A percentile compares a stretch with the other conserved stretches of the same genome.
These are phyloP conservation scores for Neostethus bicornis DNA, from an alignment of 2,797 vertebrate species.

Conservation along the genomic window DNA sequence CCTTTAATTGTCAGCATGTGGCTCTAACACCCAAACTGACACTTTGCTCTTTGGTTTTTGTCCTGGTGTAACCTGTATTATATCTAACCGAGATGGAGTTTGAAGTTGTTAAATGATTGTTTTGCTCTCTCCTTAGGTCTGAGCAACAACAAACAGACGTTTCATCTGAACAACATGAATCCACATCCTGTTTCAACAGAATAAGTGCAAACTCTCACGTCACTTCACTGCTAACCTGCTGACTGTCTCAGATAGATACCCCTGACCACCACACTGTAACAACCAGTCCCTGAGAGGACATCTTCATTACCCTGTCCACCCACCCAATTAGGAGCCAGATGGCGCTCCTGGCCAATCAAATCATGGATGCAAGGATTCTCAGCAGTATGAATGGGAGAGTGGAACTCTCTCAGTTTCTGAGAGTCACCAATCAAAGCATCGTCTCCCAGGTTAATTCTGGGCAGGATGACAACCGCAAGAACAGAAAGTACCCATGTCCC, in stretches of 20 bases:
- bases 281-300: conserved; percentile 86
- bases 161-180: conserved; percentile 63
- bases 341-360: conserved; percentile 95
- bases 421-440: conserved; percentile 92
- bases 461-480: conserved; percentile 94
- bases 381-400: conserved; percentile 91
- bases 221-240: conserved; percentile 41
- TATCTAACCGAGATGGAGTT: conserved; percentile 23
- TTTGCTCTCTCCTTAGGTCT: conserved; percentile 63
- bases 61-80: conserved; percentile 21
- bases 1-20: conserved; percentile 28
- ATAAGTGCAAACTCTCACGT: conserved; percentile 52
- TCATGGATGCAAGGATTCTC: conserved; percentile 88
- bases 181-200: conserved; percentile 66
- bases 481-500: conserved; percentile 96
- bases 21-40: conserved; percentile 10
- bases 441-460: conserved; percentile 92
- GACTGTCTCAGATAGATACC: conserved; percentile 87
- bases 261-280: conserved; percentile 85
- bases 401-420: conserved; percentile 95
- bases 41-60: conserved; percentile 15
- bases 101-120: conserved; percentile 32
- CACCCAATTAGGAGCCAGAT: conserved; percentile 95
- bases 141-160: conserved; percentile 43
- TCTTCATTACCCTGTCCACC: conserved; percentile 83